Evolutionary conservation across 2,888 invertebrate genomes (phyloP).

Genomic region (Anticlea derivata): DNA sequence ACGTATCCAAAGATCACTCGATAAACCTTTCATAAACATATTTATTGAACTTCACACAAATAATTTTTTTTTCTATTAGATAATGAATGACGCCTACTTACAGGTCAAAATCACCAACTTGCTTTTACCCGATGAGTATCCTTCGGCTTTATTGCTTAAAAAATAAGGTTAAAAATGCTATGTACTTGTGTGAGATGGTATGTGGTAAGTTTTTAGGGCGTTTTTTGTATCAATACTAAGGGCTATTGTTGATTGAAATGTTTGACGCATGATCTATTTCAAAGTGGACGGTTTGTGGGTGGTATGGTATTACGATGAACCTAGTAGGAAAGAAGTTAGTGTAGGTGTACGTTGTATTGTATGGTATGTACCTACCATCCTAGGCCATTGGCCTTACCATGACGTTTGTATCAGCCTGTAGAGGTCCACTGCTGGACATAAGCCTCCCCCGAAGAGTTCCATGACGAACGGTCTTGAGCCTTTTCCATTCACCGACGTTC

Average conservation of each 20-base stretch:
- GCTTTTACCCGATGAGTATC: neutral
- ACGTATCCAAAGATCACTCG: conserved; percentile 46
- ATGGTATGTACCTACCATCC: too few species aligned
- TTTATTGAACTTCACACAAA: conserved; percentile 44
- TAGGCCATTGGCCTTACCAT: too few species aligned
- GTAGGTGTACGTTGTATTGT: too few species aligned
- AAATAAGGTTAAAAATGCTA: conserved; percentile 27
- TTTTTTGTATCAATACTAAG: conserved; percentile 44
- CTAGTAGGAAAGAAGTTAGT: neutral
- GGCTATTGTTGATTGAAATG: conserved; percentile 64
- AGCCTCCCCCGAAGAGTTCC: too few species aligned
- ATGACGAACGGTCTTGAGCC: too few species aligned
- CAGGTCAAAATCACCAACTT: conserved; percentile 26
- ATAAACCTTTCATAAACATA: conserved; percentile 41
- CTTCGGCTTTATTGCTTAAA: neutral
- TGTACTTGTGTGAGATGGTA: neutral
- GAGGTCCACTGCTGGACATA: too few species aligned
- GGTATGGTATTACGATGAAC: conserved; percentile 33
- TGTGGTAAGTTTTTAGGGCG: conserved; percentile 15
- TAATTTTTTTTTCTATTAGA: conserved; percentile 40
- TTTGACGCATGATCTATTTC: conserved; percentile 57
- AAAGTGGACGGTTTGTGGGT: conserved; percentile 52
- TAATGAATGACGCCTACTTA: conserved; percentile 46
- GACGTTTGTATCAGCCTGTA: too few species aligned
- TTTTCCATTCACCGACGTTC: too few species aligned